Evolutionary conservation across 2,888 invertebrate genomes (phyloP), one percentile per base, ranked within the genome.

Genomic region (Agonum fuliginosum): DNA sequence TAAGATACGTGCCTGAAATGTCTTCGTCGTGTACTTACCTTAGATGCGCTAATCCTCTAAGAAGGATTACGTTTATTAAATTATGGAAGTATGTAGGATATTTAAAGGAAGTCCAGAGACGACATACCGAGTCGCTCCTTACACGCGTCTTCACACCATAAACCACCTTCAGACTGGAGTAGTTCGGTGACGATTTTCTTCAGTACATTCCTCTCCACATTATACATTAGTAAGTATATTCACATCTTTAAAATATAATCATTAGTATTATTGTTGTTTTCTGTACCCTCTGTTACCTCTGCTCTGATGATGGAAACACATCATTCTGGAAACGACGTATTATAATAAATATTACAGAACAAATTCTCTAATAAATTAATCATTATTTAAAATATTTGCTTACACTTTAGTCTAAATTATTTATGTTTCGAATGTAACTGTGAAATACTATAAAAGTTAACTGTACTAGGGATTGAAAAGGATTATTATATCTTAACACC

Each of bases 101-200:
- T 77, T 65, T 76, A 76, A 78, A 71, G 67, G 43, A n/a, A 37
- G 14, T 43, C 41, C 17, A 34, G 30, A n/a, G 10, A 14, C 5
- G 22, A n/a, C 17, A 54, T 22, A 46, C 54, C 43, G 79, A 79
- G 79, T 72, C 78, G 78, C 78, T 65, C 34, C 12, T 34, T 12
- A 34, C 8, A 62, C 12, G 75, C 75, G 75, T 75, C 75, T 75
- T 75, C 74, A 74, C 8, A 41, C 30, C 67, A 22, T 19, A 65
- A 14, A 8, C 46, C 48, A 51, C 69, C 54, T 37, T 27, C 71
- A 80, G 78, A 80, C 81, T 82, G 81, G 79, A 82, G 82, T 82
- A 83, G 82, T 82, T 81, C 82, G 80, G 78, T 24, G 54, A 74
- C 80, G 81, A 82, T 82, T 83, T 83, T 82, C 82, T 82, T 82